Evolutionary conservation across 1,140 invertebrate species (phyloP), one percentile per base, ranked within the genome.

Genomic region (Aphelenchoides fujianensis): DNA sequence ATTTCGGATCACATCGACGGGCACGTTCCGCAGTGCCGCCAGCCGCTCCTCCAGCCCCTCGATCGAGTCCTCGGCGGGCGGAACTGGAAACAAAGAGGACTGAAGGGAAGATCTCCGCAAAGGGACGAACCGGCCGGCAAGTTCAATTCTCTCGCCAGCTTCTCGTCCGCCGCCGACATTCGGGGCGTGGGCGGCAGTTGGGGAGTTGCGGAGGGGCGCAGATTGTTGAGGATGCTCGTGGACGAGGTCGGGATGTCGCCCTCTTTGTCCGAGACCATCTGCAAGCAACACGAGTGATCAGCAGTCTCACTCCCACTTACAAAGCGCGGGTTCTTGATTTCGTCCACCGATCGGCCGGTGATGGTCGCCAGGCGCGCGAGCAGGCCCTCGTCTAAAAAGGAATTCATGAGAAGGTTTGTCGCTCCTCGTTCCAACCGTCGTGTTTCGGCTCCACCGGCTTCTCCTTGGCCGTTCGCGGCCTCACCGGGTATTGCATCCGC

Each of bases 1-100:
- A 0, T 72, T 72, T 32, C 70, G 28, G 5, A 72, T 73, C 3
- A 54, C 71, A 7, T 72, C 70, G 23, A 72, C 70, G 3, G 70
- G 70, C n/a, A 72, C 70, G 7, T 53, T 53, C 34, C 70, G 69
- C 19, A 72, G 31, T 28, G 36, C 48, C 2, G 70, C 70, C 1
- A 72, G 9, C 63, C 70, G 23, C 61, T 72, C 70, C 61, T 72
- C 70, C 31, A 69, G 30, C 12, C 32, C 34, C 16, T 1, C 64
- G 16, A 69, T 12, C 19, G 61, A 28, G 67, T 69, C n/a, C 71
- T 69, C 67, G 16, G 61, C 19, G 16, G 61, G 67, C 28, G 19
- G 67, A 28, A n/a, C 67, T 69, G 23, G 19, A 71, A 68, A 71
- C 2, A 12, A 69, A 69, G 1, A n/a, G n/a, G n/a, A n/a, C n/a